These are phyloP conservation scores for Monoplex corrugatus DNA, from an alignment of 2,888 invertebrate species.

Conservation along the genomic window DNA sequence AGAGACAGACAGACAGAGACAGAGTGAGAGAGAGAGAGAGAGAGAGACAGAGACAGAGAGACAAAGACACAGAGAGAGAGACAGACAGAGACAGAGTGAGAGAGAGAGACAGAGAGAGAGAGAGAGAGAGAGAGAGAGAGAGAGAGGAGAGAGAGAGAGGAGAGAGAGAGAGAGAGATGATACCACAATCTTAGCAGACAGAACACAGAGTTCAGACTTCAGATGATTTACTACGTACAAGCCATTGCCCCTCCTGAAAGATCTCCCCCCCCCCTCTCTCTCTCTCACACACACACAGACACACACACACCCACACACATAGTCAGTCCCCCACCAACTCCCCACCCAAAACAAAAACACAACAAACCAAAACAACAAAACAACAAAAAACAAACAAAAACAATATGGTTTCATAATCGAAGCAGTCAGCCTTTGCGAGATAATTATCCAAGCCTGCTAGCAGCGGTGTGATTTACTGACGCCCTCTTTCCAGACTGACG, in stretches of 20 bases:
- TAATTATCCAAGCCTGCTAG: conserved; percentile 3
- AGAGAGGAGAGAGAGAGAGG: background rate
- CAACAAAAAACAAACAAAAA: background rate
- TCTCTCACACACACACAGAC: no score
- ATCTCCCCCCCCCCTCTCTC: no score
- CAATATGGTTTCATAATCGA: conserved; percentile 28
- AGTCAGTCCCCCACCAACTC: no score
- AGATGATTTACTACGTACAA: no score
- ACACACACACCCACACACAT: no score
- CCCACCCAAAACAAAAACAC: no score
- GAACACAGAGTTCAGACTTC: no score
- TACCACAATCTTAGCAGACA: no score
- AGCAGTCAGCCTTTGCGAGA: background rate
- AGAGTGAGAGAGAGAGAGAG: background rate
- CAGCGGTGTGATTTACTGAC: conserved; percentile 43
- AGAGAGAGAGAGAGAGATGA: background rate
- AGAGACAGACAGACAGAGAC: background rate
- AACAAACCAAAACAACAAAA: background rate
- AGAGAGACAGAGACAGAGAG: background rate
- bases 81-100: background rate
- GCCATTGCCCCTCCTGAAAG: no score
- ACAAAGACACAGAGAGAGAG: no score
- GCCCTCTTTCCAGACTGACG: background rate
- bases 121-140: background rate
- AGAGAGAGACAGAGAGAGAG: background rate